Evolutionary conservation across 2,888 invertebrate species (phyloP), one percentile per base, ranked within the genome.

Genomic region (Hyalella azteca): DNA sequence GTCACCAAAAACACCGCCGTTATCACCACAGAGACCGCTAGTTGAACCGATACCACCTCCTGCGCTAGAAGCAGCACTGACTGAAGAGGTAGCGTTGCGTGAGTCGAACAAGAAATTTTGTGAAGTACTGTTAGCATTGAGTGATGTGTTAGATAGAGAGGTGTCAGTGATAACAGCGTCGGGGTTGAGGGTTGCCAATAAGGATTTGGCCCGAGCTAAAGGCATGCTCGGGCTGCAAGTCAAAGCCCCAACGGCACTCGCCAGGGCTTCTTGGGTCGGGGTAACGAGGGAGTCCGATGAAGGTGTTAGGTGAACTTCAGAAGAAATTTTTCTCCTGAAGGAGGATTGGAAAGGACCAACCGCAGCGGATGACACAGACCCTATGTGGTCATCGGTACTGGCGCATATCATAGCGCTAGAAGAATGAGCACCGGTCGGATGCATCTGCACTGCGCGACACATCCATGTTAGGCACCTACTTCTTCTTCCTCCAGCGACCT

Each of bases 141-240:
- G 76, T 73, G 80, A 79, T 13, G 48, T 73, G 49, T 73, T 79
- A 11, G 79, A 79, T n/a, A 79, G 49, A 49, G 66, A 66, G 32
- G 79, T 79, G 49, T 79, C 79, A 73, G 73, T 59, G 73, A 73
- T 45, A 54, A 79, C 41, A 39, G 29, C 73, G 49, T 77, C 78
- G 11, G 82, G 81, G 86, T 88, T 88, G 81, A 88, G 87, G 84
- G 88, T 88, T 79, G 87, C 87, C 81, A 88, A 86, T 82, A 88
- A 86, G 83, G 88, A 88, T 80, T 88, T 87, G 41, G 88, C 88
- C 83, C 88, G 87, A 81, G 88, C 88, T 81, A 88, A 86, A 82
- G 88, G 88, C 88, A 88, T 88, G 82, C 82, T 79, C 75, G 81
- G 48, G 77, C 73, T 66, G 39, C 66, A 66, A 9, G 36, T 36